phyloP scores from a whole-genome alignment of 2,113 vertebrate species.

The Rhineura floridana region DNA sequence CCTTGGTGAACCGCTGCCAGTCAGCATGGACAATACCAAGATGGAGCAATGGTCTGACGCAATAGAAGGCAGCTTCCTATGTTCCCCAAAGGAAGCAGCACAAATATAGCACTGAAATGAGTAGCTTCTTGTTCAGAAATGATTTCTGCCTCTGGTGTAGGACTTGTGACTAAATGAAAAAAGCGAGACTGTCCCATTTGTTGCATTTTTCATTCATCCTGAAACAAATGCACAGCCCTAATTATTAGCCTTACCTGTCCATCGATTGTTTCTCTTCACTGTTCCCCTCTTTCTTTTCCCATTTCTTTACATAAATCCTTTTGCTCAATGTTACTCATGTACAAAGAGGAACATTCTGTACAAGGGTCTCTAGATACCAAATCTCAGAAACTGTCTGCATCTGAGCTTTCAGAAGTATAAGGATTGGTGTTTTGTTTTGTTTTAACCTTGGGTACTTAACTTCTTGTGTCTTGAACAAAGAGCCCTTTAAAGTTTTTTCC shows the following conservation, averaged over 20 bases:
- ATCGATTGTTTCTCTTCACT: background rate
- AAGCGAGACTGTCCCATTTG: background rate
- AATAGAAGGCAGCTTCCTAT: too few relatives aligned
- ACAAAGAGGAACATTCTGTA: background rate
- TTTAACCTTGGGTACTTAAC: constrained; percentile 10
- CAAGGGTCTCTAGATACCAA: background rate
- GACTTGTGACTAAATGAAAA: background rate
- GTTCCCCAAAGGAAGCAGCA: background rate
- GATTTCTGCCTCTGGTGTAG: background rate
- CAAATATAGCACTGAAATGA: background rate
- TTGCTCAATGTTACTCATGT: background rate
- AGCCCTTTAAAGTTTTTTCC: constrained; percentile 16
- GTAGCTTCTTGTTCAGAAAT: background rate
- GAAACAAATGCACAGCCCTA: background rate
- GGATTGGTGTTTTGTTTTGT: background rate
- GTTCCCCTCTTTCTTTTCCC: background rate
- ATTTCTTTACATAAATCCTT: background rate
- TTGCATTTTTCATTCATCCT: background rate
- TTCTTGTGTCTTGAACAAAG: constrained; percentile 18
- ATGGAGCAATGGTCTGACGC: too few relatives aligned
- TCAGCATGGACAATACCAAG: too few relatives aligned
- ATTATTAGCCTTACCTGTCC: background rate
- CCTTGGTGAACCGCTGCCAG: too few relatives aligned
- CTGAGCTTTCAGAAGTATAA: background rate
- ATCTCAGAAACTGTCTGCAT: background rate